Base-by-base conservation (phyloP, 2,888 invertebrate genomes). In the Carterocephalus palaemon region DNA sequence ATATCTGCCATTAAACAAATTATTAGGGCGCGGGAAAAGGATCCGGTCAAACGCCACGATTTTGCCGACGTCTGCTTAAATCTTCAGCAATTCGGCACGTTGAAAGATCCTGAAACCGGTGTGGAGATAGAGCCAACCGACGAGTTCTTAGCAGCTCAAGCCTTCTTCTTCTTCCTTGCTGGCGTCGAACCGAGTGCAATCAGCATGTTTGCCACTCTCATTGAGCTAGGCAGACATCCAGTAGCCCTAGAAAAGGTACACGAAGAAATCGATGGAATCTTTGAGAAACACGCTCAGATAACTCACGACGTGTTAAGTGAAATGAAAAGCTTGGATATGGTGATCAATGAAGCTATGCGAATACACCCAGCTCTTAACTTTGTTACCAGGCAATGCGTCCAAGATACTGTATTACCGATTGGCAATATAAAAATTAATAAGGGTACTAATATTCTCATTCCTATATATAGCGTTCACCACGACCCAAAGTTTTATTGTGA, bases 401-500 rank as follows among this genome's bases (percentile, higher is more conserved):
- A 59, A 4, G 65, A 73, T 7, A 60, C 71, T 0, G 57, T 67
- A 1, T 42, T 79, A 2, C 75, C 79, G 1, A 66, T 62, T 1
- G 76, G 75, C 1, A 70, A 74, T 46, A 59, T 78, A 2, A 63
- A 51, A 53, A 51, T 82, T 4, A 62, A 65, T 1, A 70, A 73
- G 34, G 77, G 71, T 1, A 66, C 70, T 0, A 60, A 56, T 5
- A 53, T 84, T 4, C 55, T 59, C 7, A 55, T 62, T 3, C 70
- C 81, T 0, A 49, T 76, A 12, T 73, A 52, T 23, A 72, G 72
- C 7, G 46, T 76, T 7, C 86, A 87, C 36, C 66, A 68, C 17
- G 84, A 88, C 45, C 71, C 77, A 0, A 62, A 75, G 23, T 70
- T 72, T 47, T 86, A 70, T 46, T 67, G 75, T 1, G 60, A 88